Evolutionary conservation across 1,140 invertebrate genomes (phyloP).

Genomic region (Lepidurus packardi): DNA sequence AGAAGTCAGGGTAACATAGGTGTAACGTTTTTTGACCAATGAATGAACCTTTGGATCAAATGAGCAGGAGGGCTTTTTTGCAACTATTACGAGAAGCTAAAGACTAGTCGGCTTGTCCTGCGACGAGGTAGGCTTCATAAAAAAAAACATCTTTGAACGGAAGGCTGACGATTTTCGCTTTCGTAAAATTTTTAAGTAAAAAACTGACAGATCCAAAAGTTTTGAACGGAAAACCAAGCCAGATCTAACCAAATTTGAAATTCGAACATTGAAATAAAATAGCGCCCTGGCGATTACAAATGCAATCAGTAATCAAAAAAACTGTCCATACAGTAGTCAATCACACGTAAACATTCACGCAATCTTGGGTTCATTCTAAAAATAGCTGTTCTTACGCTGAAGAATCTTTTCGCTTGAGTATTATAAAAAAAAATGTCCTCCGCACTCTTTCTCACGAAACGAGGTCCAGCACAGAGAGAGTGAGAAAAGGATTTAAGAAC

Average conservation of each 20-base stretch:
- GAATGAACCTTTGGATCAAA: conserved; percentile 19
- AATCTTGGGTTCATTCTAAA: conserved; percentile 15
- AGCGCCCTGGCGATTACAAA: conserved; percentile 2
- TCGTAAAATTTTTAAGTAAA: neutral
- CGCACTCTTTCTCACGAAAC: neutral
- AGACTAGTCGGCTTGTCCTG: conserved; percentile 20
- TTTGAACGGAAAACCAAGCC: neutral
- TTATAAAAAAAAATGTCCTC: neutral
- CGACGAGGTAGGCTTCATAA: conserved; percentile 21
- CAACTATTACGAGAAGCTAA: conserved; percentile 12
- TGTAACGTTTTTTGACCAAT: conserved; percentile 15
- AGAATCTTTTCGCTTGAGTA: conserved; percentile 18
- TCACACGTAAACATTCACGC: conserved; percentile 7
- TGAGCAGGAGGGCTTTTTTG: conserved; percentile 21
- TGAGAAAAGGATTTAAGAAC: neutral
- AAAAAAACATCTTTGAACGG: neutral
- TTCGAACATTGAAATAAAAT: neutral
- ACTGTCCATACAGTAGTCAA: neutral
- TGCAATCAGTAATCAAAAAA: neutral
- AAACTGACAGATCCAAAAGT: neutral
- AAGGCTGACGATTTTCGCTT: neutral
- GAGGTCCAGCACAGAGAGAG: neutral
- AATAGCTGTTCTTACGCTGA: conserved; percentile 18
- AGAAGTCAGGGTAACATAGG: conserved; percentile 15
- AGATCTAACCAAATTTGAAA: conserved; percentile 3